phyloP scores from a whole-genome alignment of 2,888 invertebrate genomes.

The Timema cristinae region DNA sequence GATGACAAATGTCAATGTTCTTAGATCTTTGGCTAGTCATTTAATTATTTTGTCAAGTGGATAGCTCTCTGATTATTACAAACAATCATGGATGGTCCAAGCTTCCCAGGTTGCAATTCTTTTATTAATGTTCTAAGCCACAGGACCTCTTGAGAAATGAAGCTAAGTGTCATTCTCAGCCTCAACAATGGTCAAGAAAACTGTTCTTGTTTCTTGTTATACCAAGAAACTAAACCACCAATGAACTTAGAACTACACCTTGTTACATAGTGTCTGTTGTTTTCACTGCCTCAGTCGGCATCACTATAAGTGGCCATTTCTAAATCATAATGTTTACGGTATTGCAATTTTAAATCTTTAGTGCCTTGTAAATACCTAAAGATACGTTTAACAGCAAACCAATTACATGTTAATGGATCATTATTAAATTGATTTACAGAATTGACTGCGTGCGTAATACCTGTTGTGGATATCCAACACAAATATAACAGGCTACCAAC shows the following conservation, averaged over 20 bases:
- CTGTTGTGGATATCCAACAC: neutral
- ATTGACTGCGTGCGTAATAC: neutral
- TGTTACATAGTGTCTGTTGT: neutral
- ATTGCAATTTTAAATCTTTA: neutral
- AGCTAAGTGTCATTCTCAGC: neutral
- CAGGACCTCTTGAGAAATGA: neutral
- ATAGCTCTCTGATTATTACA: neutral
- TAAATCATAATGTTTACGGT: neutral
- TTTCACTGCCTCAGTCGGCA: too few relatives aligned
- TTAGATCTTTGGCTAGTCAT: neutral
- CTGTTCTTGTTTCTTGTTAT: conserved; percentile 2
- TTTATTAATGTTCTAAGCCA: neutral
- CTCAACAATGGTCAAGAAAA: neutral
- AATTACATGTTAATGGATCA: neutral
- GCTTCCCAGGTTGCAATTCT: neutral
- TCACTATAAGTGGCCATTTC: neutral
- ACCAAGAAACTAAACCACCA: neutral
- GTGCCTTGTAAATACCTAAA: neutral
- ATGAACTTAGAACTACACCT: neutral
- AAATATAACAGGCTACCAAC: neutral
- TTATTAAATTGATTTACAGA: neutral
- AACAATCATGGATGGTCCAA: neutral
- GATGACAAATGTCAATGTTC: neutral
- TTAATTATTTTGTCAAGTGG: neutral
- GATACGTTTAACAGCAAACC: neutral